These are phyloP conservation scores for Eulemur albifrons DNA, from an alignment of 2,797 vertebrate species.

Conservation along the genomic window DNA sequence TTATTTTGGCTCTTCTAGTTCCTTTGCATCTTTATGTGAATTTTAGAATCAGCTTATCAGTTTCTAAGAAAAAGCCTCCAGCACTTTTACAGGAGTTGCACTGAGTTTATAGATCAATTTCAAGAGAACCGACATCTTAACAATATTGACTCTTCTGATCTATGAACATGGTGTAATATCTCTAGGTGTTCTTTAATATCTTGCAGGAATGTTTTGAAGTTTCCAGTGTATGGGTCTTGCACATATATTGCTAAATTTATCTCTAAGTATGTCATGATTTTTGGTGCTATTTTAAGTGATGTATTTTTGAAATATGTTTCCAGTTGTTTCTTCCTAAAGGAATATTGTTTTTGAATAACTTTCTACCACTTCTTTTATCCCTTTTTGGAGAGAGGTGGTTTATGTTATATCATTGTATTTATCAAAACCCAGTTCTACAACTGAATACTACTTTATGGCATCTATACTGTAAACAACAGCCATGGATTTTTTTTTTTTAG, in stretches of 20 bases:
- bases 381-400: background rate
- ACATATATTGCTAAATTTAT: background rate
- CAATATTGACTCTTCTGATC: background rate
- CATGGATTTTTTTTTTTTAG: background rate
- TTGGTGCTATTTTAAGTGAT: background rate
- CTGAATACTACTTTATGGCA: background rate
- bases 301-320: background rate
- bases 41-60: background rate
- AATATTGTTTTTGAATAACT: background rate
- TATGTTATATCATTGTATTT: background rate
- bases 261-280: background rate
- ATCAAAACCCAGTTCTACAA: background rate
- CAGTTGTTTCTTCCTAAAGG: background rate
- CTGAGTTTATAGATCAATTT: background rate
- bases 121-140: background rate
- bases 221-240: background rate
- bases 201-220: background rate
- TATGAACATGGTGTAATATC: background rate
- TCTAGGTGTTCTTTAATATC: background rate
- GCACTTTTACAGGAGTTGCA: background rate
- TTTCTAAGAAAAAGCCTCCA: background rate
- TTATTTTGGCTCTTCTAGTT: slow-evolving; percentile 2
- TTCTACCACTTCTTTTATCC: background rate
- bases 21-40: background rate
- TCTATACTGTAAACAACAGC: background rate